These are phyloP conservation scores for Catostylus mosaicus DNA, from an alignment of 30 jellyfish, hydroid and myxozoan species.

Conservation along the genomic window DNA sequence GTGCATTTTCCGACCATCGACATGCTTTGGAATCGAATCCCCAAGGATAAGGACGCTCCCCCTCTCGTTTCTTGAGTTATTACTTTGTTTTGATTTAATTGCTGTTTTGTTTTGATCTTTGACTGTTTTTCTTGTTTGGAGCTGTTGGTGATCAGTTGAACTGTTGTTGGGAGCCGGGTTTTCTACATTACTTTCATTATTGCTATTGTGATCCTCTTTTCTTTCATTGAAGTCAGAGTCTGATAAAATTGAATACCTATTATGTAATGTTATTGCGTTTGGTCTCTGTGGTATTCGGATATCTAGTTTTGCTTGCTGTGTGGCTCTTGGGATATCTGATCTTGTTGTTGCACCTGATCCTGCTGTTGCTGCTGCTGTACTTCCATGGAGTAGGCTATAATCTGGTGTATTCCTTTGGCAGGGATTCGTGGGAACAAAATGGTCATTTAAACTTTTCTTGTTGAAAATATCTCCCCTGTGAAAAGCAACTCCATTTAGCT, in stretches of 20 bases:
- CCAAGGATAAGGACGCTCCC: conserved; percentile 38
- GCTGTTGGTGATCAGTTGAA: conserved; percentile 16
- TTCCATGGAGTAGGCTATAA: conserved; percentile 7
- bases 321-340: conserved; percentile 15
- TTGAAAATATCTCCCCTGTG: not conserved
- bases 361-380: conserved; percentile 21
- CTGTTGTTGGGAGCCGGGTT: conserved; percentile 5
- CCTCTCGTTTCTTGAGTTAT: conserved; percentile 11
- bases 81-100: conserved; percentile 6
- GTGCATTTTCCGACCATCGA: conserved; percentile 42
- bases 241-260: conserved; percentile 41
- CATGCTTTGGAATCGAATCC: conserved; percentile 48
- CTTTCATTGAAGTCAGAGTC: conserved; percentile 27
- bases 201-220: conserved; percentile 22
- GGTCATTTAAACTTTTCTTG: not conserved
- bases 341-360: conserved; percentile 15
- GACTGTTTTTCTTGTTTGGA: conserved; percentile 21
- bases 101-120: conserved; percentile 7
- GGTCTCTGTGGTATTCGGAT: conserved; percentile 17
- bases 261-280: conserved; percentile 17
- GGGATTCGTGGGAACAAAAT: conserved; percentile 28
- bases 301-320: conserved; percentile 17
- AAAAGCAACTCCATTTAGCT: conserved; percentile 7
- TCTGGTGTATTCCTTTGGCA: conserved; percentile 5
- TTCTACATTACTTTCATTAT: conserved; percentile 3